phyloP scores from a whole-genome alignment of 2,113 vertebrate species.

The Calyptomena viridis region DNA sequence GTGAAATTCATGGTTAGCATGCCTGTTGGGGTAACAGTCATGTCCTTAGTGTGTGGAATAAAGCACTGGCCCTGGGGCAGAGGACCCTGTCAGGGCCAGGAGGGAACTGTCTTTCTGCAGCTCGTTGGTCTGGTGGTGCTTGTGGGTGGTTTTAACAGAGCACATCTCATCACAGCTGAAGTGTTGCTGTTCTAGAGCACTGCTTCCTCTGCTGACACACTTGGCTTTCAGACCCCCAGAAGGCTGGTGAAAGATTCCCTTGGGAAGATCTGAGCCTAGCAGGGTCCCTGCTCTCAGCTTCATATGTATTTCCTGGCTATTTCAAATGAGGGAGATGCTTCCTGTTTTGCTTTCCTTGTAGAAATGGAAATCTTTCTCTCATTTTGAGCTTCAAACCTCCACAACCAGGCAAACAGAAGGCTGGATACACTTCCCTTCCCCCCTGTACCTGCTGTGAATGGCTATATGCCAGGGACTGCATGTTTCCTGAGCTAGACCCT shows the following conservation, averaged over 20 bases:
- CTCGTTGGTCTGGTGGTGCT: neutral
- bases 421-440: neutral
- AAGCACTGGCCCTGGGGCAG: neutral
- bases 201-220: neutral
- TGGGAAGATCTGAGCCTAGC: neutral
- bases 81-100: neutral
- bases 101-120: neutral
- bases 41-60: neutral
- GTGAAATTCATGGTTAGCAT: accelerated
- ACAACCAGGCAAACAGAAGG: neutral
- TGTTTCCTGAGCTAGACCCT: neutral
- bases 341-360: neutral
- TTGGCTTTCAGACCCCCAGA: neutral
- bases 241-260: neutral
- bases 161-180: neutral
- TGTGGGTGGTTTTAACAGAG: neutral
- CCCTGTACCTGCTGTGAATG: neutral
- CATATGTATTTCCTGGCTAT: accelerated
- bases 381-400: neutral
- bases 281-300: neutral
- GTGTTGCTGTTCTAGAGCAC: neutral
- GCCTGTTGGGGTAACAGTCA: neutral
- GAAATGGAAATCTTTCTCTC: neutral
- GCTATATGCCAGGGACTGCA: accelerated
- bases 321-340: neutral